Conservation (phyloP, 2,797 vertebrate genomes). For the Parotocinclus haroldoi region DNA sequence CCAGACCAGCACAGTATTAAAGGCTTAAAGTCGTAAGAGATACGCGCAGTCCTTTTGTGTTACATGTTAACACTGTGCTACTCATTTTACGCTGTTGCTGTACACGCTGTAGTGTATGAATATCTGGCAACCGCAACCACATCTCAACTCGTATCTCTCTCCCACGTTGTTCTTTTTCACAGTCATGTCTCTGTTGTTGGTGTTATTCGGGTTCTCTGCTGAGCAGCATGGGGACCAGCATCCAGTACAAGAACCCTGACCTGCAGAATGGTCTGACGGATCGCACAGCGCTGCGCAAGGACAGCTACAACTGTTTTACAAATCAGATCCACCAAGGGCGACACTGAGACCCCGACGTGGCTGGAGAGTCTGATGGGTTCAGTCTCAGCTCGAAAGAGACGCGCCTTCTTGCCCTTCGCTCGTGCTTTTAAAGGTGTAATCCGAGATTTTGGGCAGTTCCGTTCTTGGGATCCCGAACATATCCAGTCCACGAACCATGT, state of each 20-base stretch:
- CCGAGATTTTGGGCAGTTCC: no score
- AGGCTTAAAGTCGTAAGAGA: no score
- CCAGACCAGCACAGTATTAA: no score
- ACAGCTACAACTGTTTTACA: constrained; percentile 70
- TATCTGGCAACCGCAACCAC: no score
- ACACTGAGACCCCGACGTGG: neutral
- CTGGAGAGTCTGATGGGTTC: no score
- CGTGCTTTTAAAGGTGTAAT: neutral
- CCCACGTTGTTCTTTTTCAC: constrained; percentile 14
- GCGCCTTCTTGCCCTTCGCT: neutral
- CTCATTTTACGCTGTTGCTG: no score
- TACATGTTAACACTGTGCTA: no score
- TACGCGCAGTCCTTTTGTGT: no score
- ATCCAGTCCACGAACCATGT: no score
- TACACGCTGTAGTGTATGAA: no score
- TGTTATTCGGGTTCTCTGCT: constrained; percentile 73
- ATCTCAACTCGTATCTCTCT: no score
- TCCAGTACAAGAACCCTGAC: constrained; percentile 81
- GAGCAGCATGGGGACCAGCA: constrained; percentile 74
- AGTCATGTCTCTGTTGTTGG: constrained; percentile 84
- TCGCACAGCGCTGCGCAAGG: constrained; percentile 72
- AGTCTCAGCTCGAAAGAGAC: neutral
- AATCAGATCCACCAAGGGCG: neutral
- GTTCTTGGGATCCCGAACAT: no score
- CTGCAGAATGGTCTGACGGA: constrained; percentile 77